These are phyloP conservation scores for Rhaphigaster nebulosa DNA, from an alignment of 2,888 invertebrate species.

Conservation along the genomic window DNA sequence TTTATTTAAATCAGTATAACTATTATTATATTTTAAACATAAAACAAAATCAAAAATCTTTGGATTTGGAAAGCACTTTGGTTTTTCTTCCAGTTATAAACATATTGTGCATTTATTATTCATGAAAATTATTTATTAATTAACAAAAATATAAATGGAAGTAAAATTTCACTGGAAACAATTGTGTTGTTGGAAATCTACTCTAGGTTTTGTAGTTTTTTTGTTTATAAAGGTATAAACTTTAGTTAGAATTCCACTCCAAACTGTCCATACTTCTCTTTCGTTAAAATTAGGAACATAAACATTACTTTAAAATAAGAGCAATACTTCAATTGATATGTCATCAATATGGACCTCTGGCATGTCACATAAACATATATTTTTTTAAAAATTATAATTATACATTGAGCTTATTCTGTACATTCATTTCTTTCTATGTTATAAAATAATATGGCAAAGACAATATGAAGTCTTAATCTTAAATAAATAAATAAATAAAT, in stretches of 20 bases:
- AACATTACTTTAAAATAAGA: conserved; percentile 43
- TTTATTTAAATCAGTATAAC: conserved; percentile 31
- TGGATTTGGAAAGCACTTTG: conserved; percentile 44
- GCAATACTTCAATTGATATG: conserved; percentile 49
- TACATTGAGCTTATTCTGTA: conserved; percentile 49
- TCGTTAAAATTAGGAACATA: conserved; percentile 47
- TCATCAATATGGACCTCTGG: conserved; percentile 48
- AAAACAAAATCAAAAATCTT: conserved; percentile 15
- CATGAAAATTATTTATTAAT: conserved; percentile 30
- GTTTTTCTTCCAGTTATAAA: conserved; percentile 44
- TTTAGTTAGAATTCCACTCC: conserved; percentile 13
- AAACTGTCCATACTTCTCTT: conserved; percentile 39
- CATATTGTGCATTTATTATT: conserved; percentile 38
- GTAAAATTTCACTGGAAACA: conserved; percentile 17
- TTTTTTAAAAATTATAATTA: conserved; percentile 43
- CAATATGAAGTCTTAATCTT: conserved; percentile 33
- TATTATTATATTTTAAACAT: conserved; percentile 44
- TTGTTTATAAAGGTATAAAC: conserved; percentile 43
- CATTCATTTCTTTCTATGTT: conserved; percentile 32
- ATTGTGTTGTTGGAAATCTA: conserved; percentile 9
- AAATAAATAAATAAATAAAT: conserved; percentile 33
- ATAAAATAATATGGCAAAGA: conserved; percentile 43
- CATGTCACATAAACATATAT: conserved; percentile 48
- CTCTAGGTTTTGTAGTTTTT: conserved; percentile 21
- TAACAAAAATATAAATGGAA: conserved; percentile 39